phyloP scores from a whole-genome alignment of 2,888 invertebrate species.

The Cantharis nigra region DNA sequence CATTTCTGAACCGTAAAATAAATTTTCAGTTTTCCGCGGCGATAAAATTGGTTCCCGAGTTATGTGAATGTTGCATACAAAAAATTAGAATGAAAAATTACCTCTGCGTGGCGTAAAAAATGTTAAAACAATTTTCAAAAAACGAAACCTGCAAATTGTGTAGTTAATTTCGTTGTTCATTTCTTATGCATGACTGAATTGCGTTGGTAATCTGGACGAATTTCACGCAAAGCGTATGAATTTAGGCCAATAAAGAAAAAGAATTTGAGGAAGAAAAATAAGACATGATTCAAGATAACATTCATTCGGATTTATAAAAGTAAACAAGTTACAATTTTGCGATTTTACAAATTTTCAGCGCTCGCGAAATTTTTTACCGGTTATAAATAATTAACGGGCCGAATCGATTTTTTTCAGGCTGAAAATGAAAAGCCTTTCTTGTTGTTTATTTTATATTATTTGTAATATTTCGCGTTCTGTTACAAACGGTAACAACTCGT shows the following conservation, averaged over 20 bases:
- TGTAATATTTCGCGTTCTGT: neutral
- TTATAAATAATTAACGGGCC: neutral
- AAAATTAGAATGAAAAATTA: neutral
- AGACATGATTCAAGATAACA: neutral
- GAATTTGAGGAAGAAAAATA: neutral
- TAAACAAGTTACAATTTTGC: neutral
- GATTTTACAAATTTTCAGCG: neutral
- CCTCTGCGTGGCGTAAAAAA: neutral
- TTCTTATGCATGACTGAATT: slow-evolving; percentile 15
- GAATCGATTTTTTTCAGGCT: neutral
- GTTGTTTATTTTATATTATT: neutral
- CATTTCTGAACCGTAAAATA: neutral
- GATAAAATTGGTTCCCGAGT: neutral
- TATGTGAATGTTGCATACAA: neutral
- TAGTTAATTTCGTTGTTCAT: slow-evolving; percentile 7
- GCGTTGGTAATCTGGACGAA: slow-evolving; percentile 18
- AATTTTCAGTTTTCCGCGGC: neutral
- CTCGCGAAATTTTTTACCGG: neutral
- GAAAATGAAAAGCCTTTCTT: neutral
- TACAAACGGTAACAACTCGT: neutral
- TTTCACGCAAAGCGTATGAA: slow-evolving; percentile 5
- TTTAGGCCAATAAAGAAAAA: neutral
- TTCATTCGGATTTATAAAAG: neutral
- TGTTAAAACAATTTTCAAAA: neutral
- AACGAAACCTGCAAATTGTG: neutral